These are phyloP conservation scores for Ephialtes manifestator DNA, from an alignment of 2,888 invertebrate genomes.

Conservation along the genomic window DNA sequence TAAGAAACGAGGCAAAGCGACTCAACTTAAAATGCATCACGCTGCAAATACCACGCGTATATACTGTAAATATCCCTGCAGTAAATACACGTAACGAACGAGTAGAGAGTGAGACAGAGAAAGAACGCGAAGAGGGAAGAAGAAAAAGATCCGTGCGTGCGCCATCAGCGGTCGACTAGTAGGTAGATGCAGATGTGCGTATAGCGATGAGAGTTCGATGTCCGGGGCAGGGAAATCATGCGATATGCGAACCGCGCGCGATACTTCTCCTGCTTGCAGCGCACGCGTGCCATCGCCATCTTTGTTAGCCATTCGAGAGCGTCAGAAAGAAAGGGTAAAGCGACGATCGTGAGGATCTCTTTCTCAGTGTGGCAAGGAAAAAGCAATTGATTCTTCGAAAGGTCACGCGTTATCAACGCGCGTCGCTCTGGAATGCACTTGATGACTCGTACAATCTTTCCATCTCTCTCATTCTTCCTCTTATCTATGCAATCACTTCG, in stretches of 20 bases:
- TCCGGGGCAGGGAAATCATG: constrained; percentile 80
- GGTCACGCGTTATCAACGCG: constrained; percentile 75
- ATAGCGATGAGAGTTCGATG: constrained; percentile 77
- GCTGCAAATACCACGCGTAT: constrained; percentile 59
- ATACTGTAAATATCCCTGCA: constrained; percentile 59
- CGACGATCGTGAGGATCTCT: too few species aligned
- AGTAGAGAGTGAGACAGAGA: not conserved
- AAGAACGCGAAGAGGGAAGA: not conserved
- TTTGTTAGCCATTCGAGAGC: constrained; percentile 26
- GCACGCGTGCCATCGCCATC: constrained; percentile 55
- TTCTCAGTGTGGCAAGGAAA: constrained; percentile 12
- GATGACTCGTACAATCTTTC: constrained; percentile 26
- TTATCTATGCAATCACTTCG: not conserved
- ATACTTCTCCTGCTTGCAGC: constrained; percentile 32
- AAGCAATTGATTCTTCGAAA: constrained; percentile 77
- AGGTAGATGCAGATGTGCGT: constrained; percentile 64
- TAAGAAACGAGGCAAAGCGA: constrained; percentile 58
- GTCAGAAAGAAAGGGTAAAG: not conserved
- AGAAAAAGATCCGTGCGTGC: constrained; percentile 37
- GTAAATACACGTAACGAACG: constrained; percentile 36
- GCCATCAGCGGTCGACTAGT: constrained; percentile 49
- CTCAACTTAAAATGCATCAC: constrained; percentile 55
- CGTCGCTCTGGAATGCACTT: constrained; percentile 62
- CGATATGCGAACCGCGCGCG: constrained; percentile 65
- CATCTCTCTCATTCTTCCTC: not conserved